Evolutionary conservation across 2,888 invertebrate species (phyloP).

Genomic region (Spodoptera exigua): DNA sequence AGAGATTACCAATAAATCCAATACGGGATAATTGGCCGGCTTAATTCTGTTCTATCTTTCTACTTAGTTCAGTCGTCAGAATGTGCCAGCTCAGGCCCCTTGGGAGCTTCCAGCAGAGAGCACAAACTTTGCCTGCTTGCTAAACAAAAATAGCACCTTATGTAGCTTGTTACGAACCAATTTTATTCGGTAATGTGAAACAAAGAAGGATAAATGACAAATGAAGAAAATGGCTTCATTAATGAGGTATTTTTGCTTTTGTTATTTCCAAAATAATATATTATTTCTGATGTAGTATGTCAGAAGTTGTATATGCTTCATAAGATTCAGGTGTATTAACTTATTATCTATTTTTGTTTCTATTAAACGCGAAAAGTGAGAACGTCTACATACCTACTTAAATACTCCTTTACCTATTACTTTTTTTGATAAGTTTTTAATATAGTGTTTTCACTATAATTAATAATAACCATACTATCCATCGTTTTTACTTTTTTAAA

Average conservation of each 20-base stretch:
- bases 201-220: slow-evolving; percentile 71
- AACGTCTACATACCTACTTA: no score
- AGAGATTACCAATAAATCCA: slow-evolving; percentile 90
- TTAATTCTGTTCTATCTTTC: slow-evolving; percentile 90
- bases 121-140: slow-evolving; percentile 76
- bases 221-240: slow-evolving; percentile 80
- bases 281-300: slow-evolving; percentile 37
- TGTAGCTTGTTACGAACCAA: slow-evolving; percentile 69
- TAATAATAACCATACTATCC: no score
- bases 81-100: slow-evolving; percentile 88
- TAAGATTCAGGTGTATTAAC: no score
- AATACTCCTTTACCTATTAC: no score
- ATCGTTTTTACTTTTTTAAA: no score
- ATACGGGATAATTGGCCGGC: slow-evolving; percentile 90
- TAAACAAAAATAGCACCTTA: slow-evolving; percentile 78
- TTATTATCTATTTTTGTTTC: no score
- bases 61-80: slow-evolving; percentile 90
- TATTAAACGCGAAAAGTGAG: no score
- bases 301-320: no score
- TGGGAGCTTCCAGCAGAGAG: slow-evolving; percentile 85
- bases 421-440: no score
- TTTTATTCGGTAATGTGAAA: slow-evolving; percentile 69
- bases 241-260: slow-evolving; percentile 81
- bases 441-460: no score
- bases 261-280: slow-evolving; percentile 59